Evolutionary conservation across 2,113 vertebrate species (phyloP), one percentile per base, ranked within the genome.

Genomic region (Puma concolor): DNA sequence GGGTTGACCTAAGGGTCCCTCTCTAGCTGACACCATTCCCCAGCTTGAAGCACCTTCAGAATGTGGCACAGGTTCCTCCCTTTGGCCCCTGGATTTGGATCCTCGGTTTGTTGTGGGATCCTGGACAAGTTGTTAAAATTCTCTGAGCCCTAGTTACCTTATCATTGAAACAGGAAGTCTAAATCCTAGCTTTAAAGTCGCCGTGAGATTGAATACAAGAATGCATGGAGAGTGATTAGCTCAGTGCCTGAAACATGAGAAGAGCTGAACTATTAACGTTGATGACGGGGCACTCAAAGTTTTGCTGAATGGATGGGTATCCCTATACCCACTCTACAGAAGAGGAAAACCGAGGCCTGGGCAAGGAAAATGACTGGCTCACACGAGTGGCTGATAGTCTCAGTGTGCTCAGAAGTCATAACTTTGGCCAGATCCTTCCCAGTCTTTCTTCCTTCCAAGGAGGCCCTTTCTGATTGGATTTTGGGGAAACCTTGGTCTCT

Each of bases 381-480:
- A 38, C 15, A 27, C 33, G 4, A n/a, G n/a, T 48, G 44, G 72
- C 72, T 74, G 71, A n/a, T 63, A 83, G 44, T 79, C 60, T 48
- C 44, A 67, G 66, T 80, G 6, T 16, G 23, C 50, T 87, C 74
- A 90, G 63, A 76, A 64, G 36, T 63, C 33, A 91, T 31, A 89
- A 48, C 54, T 82, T 54, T 69, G 91, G 80, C 63, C 36, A 63
- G n/a, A 44, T 66, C n/a, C 41, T 77, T 89, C 79, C 50, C 36
- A 71, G 54, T 76, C 27, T 93, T 79, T 44, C 8, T 60, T 91
- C 33, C 83, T 85, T 60, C 90, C 87, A 29, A 79, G 10, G 27
- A 97, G 69, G 74, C 23, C 50, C 54, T 87, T 79, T 94, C 79
- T 91, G 90, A 69, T 60, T 96, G 91, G 81, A 80, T 91, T 85